A percentile compares a stretch with the other conserved stretches of the same genome.
These are phyloP conservation scores for Aradophagus sp. DNA, from an alignment of 1,140 invertebrate species.

Conservation along the genomic window DNA sequence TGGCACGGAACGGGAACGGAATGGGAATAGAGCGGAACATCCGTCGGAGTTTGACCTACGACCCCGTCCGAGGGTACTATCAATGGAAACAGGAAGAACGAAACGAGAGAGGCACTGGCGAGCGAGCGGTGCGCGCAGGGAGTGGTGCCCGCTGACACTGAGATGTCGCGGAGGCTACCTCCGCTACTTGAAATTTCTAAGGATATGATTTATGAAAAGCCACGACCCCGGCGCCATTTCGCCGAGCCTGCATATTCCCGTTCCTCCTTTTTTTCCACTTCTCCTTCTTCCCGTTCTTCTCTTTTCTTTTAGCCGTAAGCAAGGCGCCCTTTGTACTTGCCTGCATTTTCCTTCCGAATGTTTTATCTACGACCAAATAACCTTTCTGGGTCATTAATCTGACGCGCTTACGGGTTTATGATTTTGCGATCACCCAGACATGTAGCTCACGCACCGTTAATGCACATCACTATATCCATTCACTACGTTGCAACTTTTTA, in stretches of 20 bases:
- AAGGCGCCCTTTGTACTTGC: conserved; percentile 27
- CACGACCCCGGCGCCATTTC: conserved; percentile 36
- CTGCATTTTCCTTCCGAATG: conserved; percentile 37
- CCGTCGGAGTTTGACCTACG: conserved; percentile 53
- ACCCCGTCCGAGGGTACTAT: conserved; percentile 42
- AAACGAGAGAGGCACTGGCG: conserved; percentile 36
- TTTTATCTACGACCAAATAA: conserved; percentile 40
- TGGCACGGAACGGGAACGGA: no score
- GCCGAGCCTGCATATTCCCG: conserved; percentile 32
- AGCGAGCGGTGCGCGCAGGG: conserved; percentile 20
- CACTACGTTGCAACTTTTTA: no score
- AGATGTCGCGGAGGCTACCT: conserved; percentile 44
- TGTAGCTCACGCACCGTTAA: neutral
- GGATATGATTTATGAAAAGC: conserved; percentile 60
- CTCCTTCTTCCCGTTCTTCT: neutral
- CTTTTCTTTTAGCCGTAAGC: conserved; percentile 22
- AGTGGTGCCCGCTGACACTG: conserved; percentile 33
- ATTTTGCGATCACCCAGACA: conserved; percentile 37
- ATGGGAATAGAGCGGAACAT: conserved; percentile 51
- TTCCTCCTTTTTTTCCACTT: no score
- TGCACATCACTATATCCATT: no score
- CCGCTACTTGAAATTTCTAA: conserved; percentile 60
- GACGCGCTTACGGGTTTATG: conserved; percentile 35
- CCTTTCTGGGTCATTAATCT: conserved; percentile 51
- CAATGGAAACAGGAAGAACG: conserved; percentile 50